Conservation (phyloP, 2,888 invertebrate genomes). For the Cancer borealis region DNA sequence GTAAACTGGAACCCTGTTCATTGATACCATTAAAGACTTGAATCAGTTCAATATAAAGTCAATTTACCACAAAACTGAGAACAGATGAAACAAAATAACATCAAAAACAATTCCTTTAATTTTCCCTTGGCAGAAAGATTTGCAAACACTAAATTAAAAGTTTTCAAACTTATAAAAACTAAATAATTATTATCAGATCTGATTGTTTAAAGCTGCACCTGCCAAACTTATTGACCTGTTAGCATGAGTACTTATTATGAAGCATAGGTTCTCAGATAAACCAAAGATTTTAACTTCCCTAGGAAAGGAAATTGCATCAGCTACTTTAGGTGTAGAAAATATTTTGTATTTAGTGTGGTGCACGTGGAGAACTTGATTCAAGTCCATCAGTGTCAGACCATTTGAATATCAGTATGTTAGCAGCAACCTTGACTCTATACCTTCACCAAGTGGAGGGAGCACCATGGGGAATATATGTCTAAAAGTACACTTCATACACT, state of each 20-base stretch:
- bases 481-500: not conserved
- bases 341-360: no score
- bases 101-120: not conserved
- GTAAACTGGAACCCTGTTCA: not conserved
- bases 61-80: not conserved
- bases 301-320: no score
- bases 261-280: no score
- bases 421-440: no score
- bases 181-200: not conserved
- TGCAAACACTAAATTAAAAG: not conserved
- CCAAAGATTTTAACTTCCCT: no score
- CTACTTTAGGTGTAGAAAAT: no score
- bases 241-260: not conserved
- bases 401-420: no score
- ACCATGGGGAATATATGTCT: no score
- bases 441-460: no score
- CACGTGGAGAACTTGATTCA: no score
- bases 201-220: not conserved
- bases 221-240: not conserved
- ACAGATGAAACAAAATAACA: not conserved
- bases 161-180: not conserved
- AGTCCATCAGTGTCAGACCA: no score
- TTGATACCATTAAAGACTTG: not conserved
- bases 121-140: no score
- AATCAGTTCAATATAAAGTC: not conserved